These are phyloP conservation scores for Halichoerus grypus DNA, from an alignment of 2,113 vertebrate genomes.

Conservation along the genomic window DNA sequence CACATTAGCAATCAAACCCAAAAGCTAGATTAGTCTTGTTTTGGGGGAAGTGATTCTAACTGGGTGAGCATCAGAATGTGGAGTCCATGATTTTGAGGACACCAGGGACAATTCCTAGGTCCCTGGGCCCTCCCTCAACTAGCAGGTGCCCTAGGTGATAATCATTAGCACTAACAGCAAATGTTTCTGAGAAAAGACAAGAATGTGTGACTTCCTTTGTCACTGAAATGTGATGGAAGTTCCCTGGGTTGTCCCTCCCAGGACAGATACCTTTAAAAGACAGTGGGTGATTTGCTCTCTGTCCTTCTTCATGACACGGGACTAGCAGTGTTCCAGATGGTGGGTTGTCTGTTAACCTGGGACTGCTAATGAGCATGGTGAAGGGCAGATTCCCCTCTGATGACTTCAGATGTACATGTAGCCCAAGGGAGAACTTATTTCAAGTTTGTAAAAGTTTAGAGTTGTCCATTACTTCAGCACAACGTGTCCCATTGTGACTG, in stretches of 20 bases:
- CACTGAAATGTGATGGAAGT: not conserved
- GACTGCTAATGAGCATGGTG: not conserved
- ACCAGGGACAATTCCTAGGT: not conserved
- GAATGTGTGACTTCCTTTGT: not conserved
- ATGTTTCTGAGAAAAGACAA: not conserved
- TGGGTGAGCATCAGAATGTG: accelerated
- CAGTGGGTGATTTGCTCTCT: no score
- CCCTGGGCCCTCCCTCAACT: not conserved
- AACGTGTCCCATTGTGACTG: not conserved
- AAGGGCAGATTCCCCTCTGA: not conserved
- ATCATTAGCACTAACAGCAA: not conserved
- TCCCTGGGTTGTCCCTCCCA: not conserved
- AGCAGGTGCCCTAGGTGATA: accelerated
- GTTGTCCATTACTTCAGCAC: not conserved
- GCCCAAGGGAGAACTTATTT: not conserved
- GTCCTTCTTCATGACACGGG: not conserved
- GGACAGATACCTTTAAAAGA: not conserved
- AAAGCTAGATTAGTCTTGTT: not conserved
- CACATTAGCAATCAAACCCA: not conserved
- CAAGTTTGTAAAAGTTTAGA: not conserved
- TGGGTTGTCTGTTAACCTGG: not conserved
- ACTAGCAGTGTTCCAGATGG: not conserved
- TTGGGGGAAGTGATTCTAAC: not conserved
- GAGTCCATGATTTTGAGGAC: accelerated
- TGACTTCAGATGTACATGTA: not conserved